These are phyloP conservation scores for Mamestra brassicae DNA, from an alignment of 2,888 invertebrate genomes.

Conservation along the genomic window DNA sequence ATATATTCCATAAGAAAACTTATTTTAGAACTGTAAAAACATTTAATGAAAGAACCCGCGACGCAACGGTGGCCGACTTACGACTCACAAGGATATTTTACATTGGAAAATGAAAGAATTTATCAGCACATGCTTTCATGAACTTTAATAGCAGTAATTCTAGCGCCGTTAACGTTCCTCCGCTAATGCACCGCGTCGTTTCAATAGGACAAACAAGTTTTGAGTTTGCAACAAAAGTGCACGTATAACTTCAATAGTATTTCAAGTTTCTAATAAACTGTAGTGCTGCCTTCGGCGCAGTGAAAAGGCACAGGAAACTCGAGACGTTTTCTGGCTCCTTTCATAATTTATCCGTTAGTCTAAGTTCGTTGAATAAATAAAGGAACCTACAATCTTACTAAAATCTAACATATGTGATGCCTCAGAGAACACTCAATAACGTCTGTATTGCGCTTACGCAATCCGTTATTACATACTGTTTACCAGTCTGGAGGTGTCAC, in stretches of 20 bases:
- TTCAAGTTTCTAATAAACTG: neutral
- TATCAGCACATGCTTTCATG: conserved; percentile 1
- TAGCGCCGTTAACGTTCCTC: neutral
- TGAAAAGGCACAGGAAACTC: neutral
- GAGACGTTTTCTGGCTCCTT: no score
- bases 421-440: no score
- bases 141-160: conserved; percentile 4
- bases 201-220: neutral
- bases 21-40: neutral
- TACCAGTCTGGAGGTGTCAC: no score
- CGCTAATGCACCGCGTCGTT: neutral
- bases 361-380: neutral
- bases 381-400: neutral
- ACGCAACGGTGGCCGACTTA: neutral
- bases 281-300: no score
- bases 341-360: neutral
- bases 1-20: neutral
- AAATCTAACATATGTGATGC: no score
- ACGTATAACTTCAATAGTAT: conserved; percentile 7
- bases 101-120: conserved; percentile 2
- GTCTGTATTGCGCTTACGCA: no score
- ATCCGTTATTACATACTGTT: no score
- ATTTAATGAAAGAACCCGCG: neutral
- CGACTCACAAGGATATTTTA: neutral
- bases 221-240: neutral